Percentiles rank a stretch among this genome's conserved stretches.
These are phyloP conservation scores for Dicerorhinus sumatrensis DNA, from an alignment of 2,113 vertebrate genomes.

Conservation along the genomic window DNA sequence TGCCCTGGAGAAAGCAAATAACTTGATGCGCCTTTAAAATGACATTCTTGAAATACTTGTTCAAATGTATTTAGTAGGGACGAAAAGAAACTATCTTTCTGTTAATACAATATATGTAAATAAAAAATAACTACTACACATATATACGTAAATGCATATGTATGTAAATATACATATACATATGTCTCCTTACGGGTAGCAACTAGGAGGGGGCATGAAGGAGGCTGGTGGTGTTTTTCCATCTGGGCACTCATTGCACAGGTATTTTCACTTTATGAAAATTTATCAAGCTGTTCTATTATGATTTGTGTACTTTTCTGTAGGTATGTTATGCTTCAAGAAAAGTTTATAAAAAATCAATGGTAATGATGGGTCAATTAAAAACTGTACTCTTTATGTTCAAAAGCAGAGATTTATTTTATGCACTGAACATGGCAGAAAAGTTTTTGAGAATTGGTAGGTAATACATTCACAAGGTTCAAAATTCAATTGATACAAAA, in stretches of 20 bases:
- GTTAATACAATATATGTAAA: constrained; percentile 7
- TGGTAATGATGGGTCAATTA: background rate
- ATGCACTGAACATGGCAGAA: background rate
- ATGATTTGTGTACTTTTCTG: background rate
- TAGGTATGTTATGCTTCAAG: background rate
- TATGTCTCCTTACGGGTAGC: background rate
- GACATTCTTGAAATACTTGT: constrained; percentile 11
- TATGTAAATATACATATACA: background rate
- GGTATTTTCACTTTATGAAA: background rate
- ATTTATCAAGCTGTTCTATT: background rate
- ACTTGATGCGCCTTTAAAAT: constrained; percentile 39
- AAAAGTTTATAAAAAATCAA: background rate
- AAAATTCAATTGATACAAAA: background rate
- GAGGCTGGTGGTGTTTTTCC: background rate
- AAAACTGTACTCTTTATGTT: background rate
- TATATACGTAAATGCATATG: background rate
- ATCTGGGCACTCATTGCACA: background rate
- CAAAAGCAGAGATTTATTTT: background rate
- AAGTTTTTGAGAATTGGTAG: constrained; percentile 6
- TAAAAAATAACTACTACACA: background rate
- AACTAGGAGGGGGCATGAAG: background rate
- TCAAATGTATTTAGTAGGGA: background rate
- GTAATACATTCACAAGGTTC: background rate
- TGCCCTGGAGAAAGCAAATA: constrained; percentile 2
- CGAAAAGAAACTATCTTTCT: constrained; percentile 17